Evolutionary conservation across 2,888 invertebrate genomes (phyloP).

Genomic region (Enchytraeus crypticus): DNA sequence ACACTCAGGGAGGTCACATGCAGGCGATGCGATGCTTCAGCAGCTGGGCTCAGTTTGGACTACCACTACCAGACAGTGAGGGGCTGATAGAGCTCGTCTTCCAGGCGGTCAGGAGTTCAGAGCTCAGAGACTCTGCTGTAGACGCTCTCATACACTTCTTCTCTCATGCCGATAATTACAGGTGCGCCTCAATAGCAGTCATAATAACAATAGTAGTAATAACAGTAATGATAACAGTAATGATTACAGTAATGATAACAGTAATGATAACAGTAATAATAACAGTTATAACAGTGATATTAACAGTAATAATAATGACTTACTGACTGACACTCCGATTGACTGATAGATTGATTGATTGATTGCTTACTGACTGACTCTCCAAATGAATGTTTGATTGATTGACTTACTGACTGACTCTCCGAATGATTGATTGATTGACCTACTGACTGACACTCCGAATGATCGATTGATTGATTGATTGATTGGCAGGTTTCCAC

Average conservation of each 20-base stretch:
- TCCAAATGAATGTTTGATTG: too few species aligned
- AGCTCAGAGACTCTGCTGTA: constrained; percentile 56
- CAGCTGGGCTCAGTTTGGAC: constrained; percentile 59
- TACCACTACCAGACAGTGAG: constrained; percentile 50
- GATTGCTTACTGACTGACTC: too few species aligned
- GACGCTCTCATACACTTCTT: constrained; percentile 58
- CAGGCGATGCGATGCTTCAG: constrained; percentile 46
- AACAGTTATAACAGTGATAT: too few species aligned
- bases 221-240: background rate
- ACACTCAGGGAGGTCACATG: constrained; percentile 16
- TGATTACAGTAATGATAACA: background rate
- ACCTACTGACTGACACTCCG: too few species aligned
- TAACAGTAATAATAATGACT: too few species aligned
- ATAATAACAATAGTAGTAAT: background rate
- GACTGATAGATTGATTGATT: too few species aligned
- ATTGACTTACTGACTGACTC: too few species aligned
- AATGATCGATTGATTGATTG: too few species aligned
- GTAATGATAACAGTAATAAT: background rate
- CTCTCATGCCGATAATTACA: constrained; percentile 58
- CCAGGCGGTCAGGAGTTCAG: constrained; percentile 41
- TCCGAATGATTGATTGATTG: too few species aligned
- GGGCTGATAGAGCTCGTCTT: constrained; percentile 39
- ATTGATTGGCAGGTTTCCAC: constrained; percentile 56
- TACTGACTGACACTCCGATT: too few species aligned
- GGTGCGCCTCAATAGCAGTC: constrained; percentile 34